These are phyloP conservation scores for Pungitius pungitius DNA, from an alignment of 2,113 vertebrate species.

Conservation along the genomic window DNA sequence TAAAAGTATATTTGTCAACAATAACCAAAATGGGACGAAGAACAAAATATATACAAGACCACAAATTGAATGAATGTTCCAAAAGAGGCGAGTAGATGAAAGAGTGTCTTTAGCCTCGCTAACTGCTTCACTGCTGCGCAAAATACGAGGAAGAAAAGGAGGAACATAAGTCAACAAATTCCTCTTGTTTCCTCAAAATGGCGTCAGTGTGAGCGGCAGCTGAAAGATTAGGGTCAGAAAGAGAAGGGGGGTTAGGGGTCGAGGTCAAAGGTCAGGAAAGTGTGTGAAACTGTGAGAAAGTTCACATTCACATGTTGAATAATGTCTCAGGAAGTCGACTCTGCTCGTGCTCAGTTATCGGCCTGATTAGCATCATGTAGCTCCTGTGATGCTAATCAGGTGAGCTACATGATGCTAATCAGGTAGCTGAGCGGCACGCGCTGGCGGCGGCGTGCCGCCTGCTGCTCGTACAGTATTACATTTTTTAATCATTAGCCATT, in stretches of 20 bases:
- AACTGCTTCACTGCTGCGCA: too few species aligned
- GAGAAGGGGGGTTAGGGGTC: neutral
- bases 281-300: neutral
- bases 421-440: neutral
- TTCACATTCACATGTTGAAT: neutral
- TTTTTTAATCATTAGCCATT: slow-evolving; percentile 75
- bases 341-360: neutral
- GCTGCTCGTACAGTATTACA: slow-evolving; percentile 30
- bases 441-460: neutral
- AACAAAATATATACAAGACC: too few species aligned
- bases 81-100: too few species aligned
- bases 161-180: neutral
- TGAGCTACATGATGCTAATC: neutral
- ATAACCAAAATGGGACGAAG: too few species aligned
- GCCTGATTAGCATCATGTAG: neutral
- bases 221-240: neutral
- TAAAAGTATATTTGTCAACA: too few species aligned
- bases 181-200: neutral
- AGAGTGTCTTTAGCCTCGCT: too few species aligned
- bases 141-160: too few species aligned
- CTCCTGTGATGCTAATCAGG: neutral
- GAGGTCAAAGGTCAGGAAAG: neutral
- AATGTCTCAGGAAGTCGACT: neutral
- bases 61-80: too few species aligned
- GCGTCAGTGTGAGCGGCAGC: neutral